Conservation (phyloP, 1,140 invertebrate species). For the Sinonovacula constricta region DNA sequence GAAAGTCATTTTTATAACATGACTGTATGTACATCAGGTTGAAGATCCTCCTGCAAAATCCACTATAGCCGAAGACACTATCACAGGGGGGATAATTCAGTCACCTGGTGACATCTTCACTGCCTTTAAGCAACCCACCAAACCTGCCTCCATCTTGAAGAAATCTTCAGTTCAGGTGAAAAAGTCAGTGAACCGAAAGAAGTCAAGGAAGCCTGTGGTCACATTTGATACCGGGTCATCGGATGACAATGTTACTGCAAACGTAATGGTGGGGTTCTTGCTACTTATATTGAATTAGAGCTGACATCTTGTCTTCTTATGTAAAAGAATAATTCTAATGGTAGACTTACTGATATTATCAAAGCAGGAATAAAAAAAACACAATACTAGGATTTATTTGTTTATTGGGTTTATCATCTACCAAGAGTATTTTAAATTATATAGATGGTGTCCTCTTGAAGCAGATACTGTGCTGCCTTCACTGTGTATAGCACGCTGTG, state of each 20-base stretch:
- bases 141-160: conserved; percentile 39
- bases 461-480: neutral
- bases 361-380: neutral
- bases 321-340: neutral
- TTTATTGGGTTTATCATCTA: too few relatives aligned
- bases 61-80: neutral
- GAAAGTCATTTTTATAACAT: too few relatives aligned
- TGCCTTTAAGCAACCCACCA: neutral
- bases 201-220: conserved; percentile 17
- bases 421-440: neutral
- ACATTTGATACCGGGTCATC: conserved; percentile 33
- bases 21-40: neutral
- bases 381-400: neutral
- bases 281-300: neutral
- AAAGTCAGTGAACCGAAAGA: conserved; percentile 9
- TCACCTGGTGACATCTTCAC: conserved; percentile 31
- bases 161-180: neutral
- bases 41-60: neutral
- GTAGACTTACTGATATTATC: neutral
- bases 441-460: neutral
- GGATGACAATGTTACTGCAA: neutral
- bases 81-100: neutral
- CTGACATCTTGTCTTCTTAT: neutral
- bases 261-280: neutral
- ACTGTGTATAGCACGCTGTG: neutral